phyloP scores from a whole-genome alignment of 2,113 vertebrate genomes.

The Pterophyllum scalare region DNA sequence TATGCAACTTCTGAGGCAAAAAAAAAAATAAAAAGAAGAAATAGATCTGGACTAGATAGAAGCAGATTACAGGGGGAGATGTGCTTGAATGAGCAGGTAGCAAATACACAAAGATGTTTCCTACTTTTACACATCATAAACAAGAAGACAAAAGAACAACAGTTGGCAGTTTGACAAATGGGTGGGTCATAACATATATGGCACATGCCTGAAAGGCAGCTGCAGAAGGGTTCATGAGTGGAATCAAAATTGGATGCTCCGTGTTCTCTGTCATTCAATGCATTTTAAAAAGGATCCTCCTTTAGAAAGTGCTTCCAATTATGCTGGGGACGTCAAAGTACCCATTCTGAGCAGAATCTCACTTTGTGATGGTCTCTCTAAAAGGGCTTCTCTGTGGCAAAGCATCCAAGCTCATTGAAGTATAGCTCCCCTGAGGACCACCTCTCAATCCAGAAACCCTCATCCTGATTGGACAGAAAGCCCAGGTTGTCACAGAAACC shows the following conservation, averaged over 20 bases:
- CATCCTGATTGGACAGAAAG: slow-evolving; percentile 67
- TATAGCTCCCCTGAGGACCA: slow-evolving; percentile 77
- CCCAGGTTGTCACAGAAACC: slow-evolving; percentile 80
- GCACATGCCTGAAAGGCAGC: slow-evolving; percentile 67
- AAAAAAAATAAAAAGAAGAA: slow-evolving; percentile 9
- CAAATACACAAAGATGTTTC: slow-evolving; percentile 60
- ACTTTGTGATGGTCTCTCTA: slow-evolving; percentile 72
- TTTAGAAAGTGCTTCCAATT: slow-evolving; percentile 79
- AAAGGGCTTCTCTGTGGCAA: slow-evolving; percentile 67
- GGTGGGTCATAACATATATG: slow-evolving; percentile 69
- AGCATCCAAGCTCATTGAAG: slow-evolving; percentile 69
- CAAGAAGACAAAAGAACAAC: slow-evolving; percentile 68
- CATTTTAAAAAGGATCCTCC: slow-evolving; percentile 77
- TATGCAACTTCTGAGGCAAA: slow-evolving; percentile 72
- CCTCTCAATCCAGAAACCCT: slow-evolving; percentile 77
- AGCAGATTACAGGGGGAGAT: slow-evolving; percentile 70
- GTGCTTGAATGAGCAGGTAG: slow-evolving; percentile 69
- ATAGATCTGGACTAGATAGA: slow-evolving; percentile 67
- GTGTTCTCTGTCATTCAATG: slow-evolving; percentile 68
- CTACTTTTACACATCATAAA: slow-evolving; percentile 61
- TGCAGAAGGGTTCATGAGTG: slow-evolving; percentile 69
- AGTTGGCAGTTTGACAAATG: slow-evolving; percentile 76
- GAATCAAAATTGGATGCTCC: slow-evolving; percentile 74
- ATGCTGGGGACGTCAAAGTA: slow-evolving; percentile 73
- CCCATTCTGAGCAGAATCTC: slow-evolving; percentile 76